A percentile compares a stretch with the other conserved stretches of the same genome.
These are phyloP conservation scores for Muscidifurax raptorellus DNA, from an alignment of 1,140 invertebrate species.

Conservation along the genomic window DNA sequence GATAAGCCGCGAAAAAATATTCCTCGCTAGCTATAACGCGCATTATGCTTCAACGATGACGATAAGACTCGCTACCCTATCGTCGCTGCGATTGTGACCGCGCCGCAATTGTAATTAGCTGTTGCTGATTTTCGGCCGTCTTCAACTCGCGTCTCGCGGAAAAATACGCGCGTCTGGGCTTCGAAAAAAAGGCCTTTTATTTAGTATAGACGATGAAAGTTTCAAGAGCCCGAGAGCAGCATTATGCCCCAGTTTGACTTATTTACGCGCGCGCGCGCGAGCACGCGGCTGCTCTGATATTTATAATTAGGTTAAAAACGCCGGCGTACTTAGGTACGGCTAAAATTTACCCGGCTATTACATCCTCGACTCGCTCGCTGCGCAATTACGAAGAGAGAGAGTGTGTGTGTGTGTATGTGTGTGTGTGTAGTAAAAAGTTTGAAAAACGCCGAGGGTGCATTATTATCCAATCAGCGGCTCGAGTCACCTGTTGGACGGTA, in stretches of 20 bases:
- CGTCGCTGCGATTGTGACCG: too few species aligned
- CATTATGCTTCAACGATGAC: not conserved
- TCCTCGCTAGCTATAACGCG: not conserved
- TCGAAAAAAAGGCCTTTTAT: not conserved
- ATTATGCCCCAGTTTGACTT: conserved; percentile 17
- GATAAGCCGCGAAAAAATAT: conserved; percentile 28
- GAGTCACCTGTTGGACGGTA: conserved; percentile 5
- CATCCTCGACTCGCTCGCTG: too few species aligned
- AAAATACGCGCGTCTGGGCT: too few species aligned
- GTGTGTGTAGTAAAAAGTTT: too few species aligned
- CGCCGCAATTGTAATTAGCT: too few species aligned
- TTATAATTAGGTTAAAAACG: conserved; percentile 27
- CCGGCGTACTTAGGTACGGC: not conserved
- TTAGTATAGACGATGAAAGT: not conserved
- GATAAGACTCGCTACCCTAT: not conserved
- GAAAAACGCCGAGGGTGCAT: not conserved
- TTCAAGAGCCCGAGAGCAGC: not conserved
- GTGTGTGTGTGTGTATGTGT: too few species aligned
- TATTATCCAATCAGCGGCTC: not conserved
- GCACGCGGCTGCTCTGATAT: conserved; percentile 1
- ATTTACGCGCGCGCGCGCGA: not conserved
- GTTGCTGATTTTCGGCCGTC: too few species aligned
- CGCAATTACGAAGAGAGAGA: too few species aligned
- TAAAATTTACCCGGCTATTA: not conserved
- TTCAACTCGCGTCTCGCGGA: too few species aligned